Evolutionary conservation across 2,888 invertebrate genomes (phyloP).

Genomic region (Panopea generosa): DNA sequence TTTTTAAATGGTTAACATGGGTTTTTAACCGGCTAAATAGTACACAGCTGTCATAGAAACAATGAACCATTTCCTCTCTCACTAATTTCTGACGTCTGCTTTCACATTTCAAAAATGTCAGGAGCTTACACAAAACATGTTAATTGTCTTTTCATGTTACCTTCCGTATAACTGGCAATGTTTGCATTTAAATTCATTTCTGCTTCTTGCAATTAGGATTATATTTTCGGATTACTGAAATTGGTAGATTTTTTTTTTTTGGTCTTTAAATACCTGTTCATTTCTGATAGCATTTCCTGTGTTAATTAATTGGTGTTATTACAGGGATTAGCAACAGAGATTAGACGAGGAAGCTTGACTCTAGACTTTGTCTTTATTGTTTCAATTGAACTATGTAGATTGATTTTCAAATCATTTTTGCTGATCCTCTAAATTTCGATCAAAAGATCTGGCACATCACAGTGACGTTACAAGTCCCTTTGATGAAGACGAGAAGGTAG

Average conservation of each 20-base stretch:
- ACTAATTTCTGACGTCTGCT: too few relatives aligned
- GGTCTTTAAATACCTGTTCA: constrained; percentile 9
- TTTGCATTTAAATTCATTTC: background rate
- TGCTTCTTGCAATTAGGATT: background rate
- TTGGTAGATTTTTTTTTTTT: background rate
- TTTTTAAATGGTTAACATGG: too few relatives aligned
- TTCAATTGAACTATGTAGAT: constrained; percentile 15
- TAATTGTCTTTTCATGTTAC: constrained; percentile 36
- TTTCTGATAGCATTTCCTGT: constrained; percentile 15
- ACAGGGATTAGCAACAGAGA: constrained; percentile 18
- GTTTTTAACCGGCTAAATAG: too few relatives aligned
- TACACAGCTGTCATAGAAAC: too few relatives aligned
- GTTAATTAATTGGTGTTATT: constrained; percentile 27
- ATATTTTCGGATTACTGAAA: background rate
- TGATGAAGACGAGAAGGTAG: background rate
- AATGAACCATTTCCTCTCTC: too few relatives aligned
- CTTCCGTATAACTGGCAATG: background rate
- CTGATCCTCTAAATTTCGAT: constrained; percentile 14
- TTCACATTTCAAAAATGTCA: constrained; percentile 21
- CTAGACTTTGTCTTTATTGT: constrained; percentile 11
- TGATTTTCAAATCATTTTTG: background rate
- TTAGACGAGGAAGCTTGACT: constrained; percentile 15
- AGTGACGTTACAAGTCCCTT: background rate
- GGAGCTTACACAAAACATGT: constrained; percentile 17
- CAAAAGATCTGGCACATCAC: constrained; percentile 5